A percentile compares a stretch with the other conserved stretches of the same genome.
Evolutionary conservation across 2,888 invertebrate species (phyloP).

Genomic region (Andrena marginata): DNA sequence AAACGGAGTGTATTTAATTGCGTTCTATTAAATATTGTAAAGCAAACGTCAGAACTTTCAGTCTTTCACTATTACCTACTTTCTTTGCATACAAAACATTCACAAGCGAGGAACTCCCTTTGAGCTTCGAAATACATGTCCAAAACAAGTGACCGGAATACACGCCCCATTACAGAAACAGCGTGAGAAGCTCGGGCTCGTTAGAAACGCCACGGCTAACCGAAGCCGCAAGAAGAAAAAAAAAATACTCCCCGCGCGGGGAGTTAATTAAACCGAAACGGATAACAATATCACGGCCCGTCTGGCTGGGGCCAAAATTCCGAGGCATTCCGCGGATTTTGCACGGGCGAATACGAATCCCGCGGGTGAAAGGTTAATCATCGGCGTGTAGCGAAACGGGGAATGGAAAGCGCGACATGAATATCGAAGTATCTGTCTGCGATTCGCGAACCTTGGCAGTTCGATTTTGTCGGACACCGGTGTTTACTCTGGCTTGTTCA

Average conservation of each 20-base stretch:
- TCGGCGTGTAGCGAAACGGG: conserved; percentile 32
- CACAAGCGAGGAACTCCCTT: too few species aligned
- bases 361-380: conserved; percentile 56
- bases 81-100: too few species aligned
- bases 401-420: conserved; percentile 60
- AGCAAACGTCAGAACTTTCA: too few species aligned
- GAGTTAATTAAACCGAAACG: conserved; percentile 47
- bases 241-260: conserved; percentile 14
- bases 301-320: conserved; percentile 28
- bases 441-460: conserved; percentile 55
- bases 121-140: too few species aligned
- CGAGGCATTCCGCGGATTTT: conserved; percentile 45
- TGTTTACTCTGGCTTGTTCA: conserved; percentile 68
- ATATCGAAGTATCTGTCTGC: conserved; percentile 61
- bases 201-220: neutral
- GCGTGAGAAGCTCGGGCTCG: neutral
- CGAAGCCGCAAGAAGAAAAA: conserved; percentile 8
- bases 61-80: too few species aligned
- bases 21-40: neutral
- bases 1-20: neutral
- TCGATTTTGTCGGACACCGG: conserved; percentile 61
- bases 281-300: conserved; percentile 17
- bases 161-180: neutral
- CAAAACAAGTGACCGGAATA: neutral
- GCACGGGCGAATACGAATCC: conserved; percentile 24